Evolutionary conservation across 2,888 invertebrate genomes (phyloP).

Genomic region (Erebia ligea): DNA sequence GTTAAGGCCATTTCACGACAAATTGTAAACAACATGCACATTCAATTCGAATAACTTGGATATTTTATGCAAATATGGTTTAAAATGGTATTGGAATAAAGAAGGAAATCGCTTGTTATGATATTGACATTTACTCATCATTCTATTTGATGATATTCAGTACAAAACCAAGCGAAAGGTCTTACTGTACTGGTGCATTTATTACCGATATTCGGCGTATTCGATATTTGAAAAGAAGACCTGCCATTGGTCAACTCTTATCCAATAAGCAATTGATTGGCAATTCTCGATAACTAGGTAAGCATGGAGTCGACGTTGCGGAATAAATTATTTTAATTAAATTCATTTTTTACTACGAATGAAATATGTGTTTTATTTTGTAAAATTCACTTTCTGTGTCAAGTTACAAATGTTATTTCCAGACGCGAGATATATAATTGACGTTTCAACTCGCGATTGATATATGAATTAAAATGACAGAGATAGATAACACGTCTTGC

Average conservation of each 20-base stretch:
- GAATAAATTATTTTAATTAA: conserved; percentile 45
- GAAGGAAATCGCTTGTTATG: conserved; percentile 17
- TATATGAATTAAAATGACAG: conserved; percentile 25
- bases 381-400: conserved; percentile 29
- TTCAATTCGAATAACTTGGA: background rate
- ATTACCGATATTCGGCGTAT: conserved; percentile 39
- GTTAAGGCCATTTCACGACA: conserved; percentile 20
- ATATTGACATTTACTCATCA: conserved; percentile 13
- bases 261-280: conserved; percentile 67
- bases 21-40: conserved; percentile 19
- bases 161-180: conserved; percentile 21
- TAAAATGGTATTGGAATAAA: conserved; percentile 1
- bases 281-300: conserved; percentile 53
- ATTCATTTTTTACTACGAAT: conserved; percentile 34
- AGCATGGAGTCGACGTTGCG: conserved; percentile 53
- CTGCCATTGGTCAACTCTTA: conserved; percentile 60
- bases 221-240: conserved; percentile 39
- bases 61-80: conserved; percentile 19
- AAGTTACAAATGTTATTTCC: conserved; percentile 22
- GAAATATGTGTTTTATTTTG: conserved; percentile 30
- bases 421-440: conserved; percentile 18
- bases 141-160: conserved; percentile 19
- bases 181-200: conserved; percentile 34
- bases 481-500: conserved; percentile 20
- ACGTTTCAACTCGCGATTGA: conserved; percentile 22